phyloP scores from a whole-genome alignment of 2,113 vertebrate species.

The Ariopsis seemanni region DNA sequence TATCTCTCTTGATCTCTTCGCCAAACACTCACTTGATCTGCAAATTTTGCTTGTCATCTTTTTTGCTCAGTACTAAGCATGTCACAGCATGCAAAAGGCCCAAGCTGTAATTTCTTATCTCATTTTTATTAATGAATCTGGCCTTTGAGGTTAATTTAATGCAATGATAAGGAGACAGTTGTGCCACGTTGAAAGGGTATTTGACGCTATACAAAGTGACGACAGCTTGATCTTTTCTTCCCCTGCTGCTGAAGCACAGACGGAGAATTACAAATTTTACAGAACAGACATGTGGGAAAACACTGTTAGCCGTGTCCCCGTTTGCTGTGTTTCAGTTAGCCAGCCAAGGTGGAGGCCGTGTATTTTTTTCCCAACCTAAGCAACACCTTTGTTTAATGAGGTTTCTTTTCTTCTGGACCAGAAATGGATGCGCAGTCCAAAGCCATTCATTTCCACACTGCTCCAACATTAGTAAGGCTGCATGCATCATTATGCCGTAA shows the following conservation, averaged over 20 bases:
- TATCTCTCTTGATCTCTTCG: slow-evolving; percentile 11
- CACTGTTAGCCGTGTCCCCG: slow-evolving; percentile 17
- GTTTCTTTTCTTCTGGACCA: slow-evolving; percentile 40
- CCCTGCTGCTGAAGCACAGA: slow-evolving; percentile 4
- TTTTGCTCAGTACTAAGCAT: slow-evolving; percentile 38
- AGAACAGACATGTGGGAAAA: slow-evolving; percentile 31
- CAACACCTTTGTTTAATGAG: slow-evolving; percentile 51
- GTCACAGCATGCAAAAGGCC: slow-evolving; percentile 42
- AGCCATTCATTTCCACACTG: slow-evolving; percentile 44
- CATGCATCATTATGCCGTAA: slow-evolving; percentile 57
- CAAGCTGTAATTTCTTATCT: slow-evolving; percentile 58
- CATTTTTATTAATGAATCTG: slow-evolving; percentile 62
- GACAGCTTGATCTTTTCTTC: slow-evolving; percentile 40
- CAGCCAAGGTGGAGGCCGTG: not conserved
- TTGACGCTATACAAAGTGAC: slow-evolving; percentile 30
- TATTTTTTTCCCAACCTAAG: slow-evolving; percentile 17
- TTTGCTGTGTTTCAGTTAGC: not conserved
- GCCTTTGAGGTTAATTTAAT: slow-evolving; percentile 58
- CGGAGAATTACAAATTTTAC: slow-evolving; percentile 58
- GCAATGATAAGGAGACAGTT: slow-evolving; percentile 47
- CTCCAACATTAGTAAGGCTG: slow-evolving; percentile 48
- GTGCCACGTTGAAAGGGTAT: slow-evolving; percentile 32
- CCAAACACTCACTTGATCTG: slow-evolving; percentile 55
- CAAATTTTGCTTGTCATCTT: slow-evolving; percentile 46
- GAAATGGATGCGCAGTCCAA: slow-evolving; percentile 37